These are phyloP conservation scores for Ophion obscuratus DNA, from an alignment of 2,888 invertebrate species.

Conservation along the genomic window DNA sequence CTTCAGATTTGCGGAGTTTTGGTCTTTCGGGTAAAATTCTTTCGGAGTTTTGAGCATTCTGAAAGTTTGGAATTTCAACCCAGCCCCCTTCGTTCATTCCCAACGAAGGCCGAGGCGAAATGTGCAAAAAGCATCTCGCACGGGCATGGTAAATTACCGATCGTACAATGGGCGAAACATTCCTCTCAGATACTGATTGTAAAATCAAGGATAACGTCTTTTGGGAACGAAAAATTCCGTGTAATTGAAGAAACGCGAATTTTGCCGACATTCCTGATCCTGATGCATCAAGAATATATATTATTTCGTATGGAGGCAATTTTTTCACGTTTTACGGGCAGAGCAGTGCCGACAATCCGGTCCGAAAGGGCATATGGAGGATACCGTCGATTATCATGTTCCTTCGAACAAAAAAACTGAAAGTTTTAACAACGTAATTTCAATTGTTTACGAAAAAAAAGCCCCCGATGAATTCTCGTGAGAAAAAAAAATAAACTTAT, in stretches of 20 bases:
- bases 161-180: neutral
- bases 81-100: slow-evolving; percentile 4
- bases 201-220: neutral
- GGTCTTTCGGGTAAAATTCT: no score
- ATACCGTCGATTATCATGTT: slow-evolving; percentile 45
- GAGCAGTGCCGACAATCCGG: slow-evolving; percentile 43
- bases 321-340: slow-evolving; percentile 31
- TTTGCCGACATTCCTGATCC: slow-evolving; percentile 18
- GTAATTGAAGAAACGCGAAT: slow-evolving; percentile 2
- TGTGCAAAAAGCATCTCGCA: neutral
- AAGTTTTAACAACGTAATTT: slow-evolving; percentile 38
- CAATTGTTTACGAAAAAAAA: slow-evolving; percentile 24
- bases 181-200: neutral
- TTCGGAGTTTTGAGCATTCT: no score
- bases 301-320: slow-evolving; percentile 28
- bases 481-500: slow-evolving; percentile 18
- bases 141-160: slow-evolving; percentile 2
- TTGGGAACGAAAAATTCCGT: neutral
- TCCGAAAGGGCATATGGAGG: slow-evolving; percentile 24
- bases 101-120: neutral
- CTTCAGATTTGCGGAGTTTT: no score
- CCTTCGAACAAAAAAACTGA: slow-evolving; percentile 12
- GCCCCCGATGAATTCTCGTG: slow-evolving; percentile 4
- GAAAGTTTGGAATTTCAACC: no score
- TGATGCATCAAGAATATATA: slow-evolving; percentile 54